Evolutionary conservation across 1,140 invertebrate species (phyloP), one percentile per base, ranked within the genome.

Genomic region (Arion vulgaris): DNA sequence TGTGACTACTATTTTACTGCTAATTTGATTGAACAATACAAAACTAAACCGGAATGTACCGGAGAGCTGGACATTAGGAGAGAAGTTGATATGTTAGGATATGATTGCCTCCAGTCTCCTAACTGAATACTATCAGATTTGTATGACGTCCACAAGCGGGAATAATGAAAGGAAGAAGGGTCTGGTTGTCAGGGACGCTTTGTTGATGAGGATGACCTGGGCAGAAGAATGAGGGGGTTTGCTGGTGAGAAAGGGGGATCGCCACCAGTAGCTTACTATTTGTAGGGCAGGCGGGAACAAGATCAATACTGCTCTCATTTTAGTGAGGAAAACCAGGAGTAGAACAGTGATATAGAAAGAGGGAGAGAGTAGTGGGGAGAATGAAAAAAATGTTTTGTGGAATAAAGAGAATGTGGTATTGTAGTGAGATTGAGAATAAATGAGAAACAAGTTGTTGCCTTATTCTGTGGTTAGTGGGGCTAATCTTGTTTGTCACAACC

Each of bases 181-280:
- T 66, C 28, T 32, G 62, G 62, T 17, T 66, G 28, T 32, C 62
- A 32, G 19, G 28, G 28, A 66, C 62, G n/a, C 17, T 7, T 34
- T 9, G n/a, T 17, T 66, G 62, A 66, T 66, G 62, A 66, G 62
- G 62, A 66, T 32, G n/a, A n/a, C 62, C n/a, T 66, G 62, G n/a
- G 9, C n/a, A 66, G 17, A 66, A 66, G 7, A 11, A 66, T 5
- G 19, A 26, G 23, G 51, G 51, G 51, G 51, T n/a, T n/a, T n/a
- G n/a, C n/a, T n/a, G 15, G 15, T 9, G 51, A 23, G 51, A 23
- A 4, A 23, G 51, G 51, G 51, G 51, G 51, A 26, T 4, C 4
- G 51, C 4, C 1, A 66, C 17, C 28, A 5, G 11, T 66, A 66
- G 32, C n/a, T 32, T 34, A 66, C 62, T 32, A 34, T 66, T 28